phyloP scores from a whole-genome alignment of 2,113 vertebrate genomes.

The Uria aalge region DNA sequence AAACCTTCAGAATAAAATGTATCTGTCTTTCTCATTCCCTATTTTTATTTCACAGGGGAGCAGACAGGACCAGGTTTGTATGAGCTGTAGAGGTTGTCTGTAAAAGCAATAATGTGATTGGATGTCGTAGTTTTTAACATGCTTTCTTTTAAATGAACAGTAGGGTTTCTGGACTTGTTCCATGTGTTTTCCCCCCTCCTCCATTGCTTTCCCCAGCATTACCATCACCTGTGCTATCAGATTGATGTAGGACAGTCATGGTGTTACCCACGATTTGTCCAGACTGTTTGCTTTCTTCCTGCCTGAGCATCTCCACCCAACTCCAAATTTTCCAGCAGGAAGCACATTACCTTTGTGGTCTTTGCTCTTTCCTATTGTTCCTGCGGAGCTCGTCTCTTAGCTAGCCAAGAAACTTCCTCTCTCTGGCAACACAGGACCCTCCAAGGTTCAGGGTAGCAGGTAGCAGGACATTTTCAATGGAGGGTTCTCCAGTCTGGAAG shows the following conservation, averaged over 20 bases:
- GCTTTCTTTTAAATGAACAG: neutral
- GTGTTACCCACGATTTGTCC: neutral
- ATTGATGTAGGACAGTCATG: neutral
- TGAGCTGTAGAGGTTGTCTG: neutral
- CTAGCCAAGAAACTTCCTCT: neutral
- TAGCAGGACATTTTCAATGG: neutral
- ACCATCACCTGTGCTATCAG: neutral
- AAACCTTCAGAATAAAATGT: neutral
- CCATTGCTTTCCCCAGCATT: neutral
- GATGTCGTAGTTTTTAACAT: neutral
- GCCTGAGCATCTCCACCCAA: neutral
- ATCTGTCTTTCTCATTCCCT: slow-evolving; percentile 30
- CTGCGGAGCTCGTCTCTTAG: neutral
- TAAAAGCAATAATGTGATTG: slow-evolving; percentile 19
- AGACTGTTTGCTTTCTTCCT: neutral
- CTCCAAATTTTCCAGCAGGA: neutral
- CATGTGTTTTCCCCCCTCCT: neutral
- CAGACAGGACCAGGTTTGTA: neutral
- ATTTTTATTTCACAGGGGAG: neutral
- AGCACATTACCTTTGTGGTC: neutral
- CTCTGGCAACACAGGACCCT: neutral
- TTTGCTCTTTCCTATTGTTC: neutral
- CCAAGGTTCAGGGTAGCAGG: neutral
- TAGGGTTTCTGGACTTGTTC: neutral
- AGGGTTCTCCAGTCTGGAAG: neutral